Conservation (phyloP, 2,888 invertebrate genomes). For the Scelioninae gen. 1 region DNA sequence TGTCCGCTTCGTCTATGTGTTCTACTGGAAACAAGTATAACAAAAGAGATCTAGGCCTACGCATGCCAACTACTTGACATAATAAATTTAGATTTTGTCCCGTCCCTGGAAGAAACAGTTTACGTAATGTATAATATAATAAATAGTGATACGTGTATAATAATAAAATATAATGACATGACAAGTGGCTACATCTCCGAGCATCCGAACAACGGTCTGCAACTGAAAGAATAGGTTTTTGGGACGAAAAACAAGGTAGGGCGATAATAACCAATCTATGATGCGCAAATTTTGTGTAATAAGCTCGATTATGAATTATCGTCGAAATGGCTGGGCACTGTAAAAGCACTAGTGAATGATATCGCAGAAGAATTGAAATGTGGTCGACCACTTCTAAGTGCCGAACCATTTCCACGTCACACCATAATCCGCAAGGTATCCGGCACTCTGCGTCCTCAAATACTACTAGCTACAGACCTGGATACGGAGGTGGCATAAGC, state of each 20-base stretch:
- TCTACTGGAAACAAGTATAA: slow-evolving; percentile 49
- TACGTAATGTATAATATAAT: slow-evolving; percentile 25
- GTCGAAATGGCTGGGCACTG: slow-evolving; percentile 55
- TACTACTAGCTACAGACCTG: slow-evolving; percentile 84
- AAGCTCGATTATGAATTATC: slow-evolving; percentile 47
- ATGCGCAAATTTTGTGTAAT: slow-evolving; percentile 50
- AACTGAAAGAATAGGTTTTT: slow-evolving; percentile 31
- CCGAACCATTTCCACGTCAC: slow-evolving; percentile 60
- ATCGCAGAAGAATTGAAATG: neutral
- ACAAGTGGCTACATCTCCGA: slow-evolving; percentile 20
- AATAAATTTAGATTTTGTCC: slow-evolving; percentile 32
- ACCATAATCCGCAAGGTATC: slow-evolving; percentile 63
- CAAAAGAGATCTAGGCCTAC: slow-evolving; percentile 60
- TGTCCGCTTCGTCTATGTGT: slow-evolving; percentile 10
- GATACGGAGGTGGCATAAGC: slow-evolving; percentile 83
- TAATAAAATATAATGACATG: slow-evolving; percentile 38
- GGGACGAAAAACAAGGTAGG: slow-evolving; percentile 37
- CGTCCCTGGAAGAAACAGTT: slow-evolving; percentile 22
- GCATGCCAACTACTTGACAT: slow-evolving; percentile 63
- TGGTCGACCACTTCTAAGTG: slow-evolving; percentile 3
- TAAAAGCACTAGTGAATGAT: neutral
- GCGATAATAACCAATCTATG: slow-evolving; percentile 48
- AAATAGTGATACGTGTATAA: slow-evolving; percentile 46
- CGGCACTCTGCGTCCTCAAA: slow-evolving; percentile 78
- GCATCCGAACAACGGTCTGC: slow-evolving; percentile 17